These are phyloP conservation scores for Psittacula derbiana DNA, from an alignment of 2,797 vertebrate genomes.

Conservation along the genomic window DNA sequence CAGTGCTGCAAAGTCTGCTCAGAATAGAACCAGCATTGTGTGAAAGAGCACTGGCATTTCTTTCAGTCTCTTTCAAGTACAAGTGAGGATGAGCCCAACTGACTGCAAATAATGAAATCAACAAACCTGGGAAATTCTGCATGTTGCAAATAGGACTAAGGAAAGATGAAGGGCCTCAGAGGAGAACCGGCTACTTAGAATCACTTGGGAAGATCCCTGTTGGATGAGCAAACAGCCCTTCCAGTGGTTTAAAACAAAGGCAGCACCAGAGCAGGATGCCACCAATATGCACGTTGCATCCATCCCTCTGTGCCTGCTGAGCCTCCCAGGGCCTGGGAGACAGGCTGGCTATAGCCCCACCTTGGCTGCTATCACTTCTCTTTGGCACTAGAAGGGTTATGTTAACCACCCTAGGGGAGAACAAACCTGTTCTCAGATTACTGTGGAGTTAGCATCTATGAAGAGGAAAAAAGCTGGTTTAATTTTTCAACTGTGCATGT, in stretches of 20 bases:
- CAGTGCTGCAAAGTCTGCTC: neutral
- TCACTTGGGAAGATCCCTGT: neutral
- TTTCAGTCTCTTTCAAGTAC: neutral
- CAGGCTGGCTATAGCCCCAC: neutral
- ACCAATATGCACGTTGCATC: neutral
- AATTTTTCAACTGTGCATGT: neutral
- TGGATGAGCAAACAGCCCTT: neutral
- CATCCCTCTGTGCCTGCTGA: neutral
- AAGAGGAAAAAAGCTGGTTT: neutral
- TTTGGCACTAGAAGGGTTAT: neutral
- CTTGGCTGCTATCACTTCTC: neutral
- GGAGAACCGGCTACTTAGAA: neutral
- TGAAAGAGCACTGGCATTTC: neutral
- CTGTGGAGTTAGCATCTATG: neutral
- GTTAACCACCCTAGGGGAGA: neutral
- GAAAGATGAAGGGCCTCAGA: neutral
- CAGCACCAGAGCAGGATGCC: neutral
- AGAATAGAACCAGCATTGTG: neutral
- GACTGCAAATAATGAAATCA: conserved; percentile 12
- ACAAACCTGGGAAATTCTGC: neutral
- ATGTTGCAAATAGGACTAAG: neutral
- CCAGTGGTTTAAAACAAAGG: neutral
- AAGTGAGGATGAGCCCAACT: neutral
- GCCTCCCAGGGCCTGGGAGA: neutral
- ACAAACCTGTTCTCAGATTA: neutral